Percentiles rank a stretch among this genome's conserved stretches.
Conservation (phyloP, 2,113 vertebrate genomes). For the Henicopernis longicauda region DNA sequence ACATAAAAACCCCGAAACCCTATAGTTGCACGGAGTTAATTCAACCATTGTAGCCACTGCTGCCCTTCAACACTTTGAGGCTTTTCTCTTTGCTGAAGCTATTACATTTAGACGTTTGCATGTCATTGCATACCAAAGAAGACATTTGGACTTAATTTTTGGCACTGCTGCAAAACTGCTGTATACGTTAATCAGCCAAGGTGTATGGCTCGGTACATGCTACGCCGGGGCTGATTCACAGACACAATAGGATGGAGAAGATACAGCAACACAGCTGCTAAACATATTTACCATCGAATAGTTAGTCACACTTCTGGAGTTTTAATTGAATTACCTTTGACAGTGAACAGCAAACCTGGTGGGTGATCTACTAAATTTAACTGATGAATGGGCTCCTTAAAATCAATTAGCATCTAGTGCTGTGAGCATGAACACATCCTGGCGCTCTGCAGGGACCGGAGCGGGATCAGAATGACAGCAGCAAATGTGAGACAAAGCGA, state of each 20-base stretch:
- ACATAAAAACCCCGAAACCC: too few relatives aligned
- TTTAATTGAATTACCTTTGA: conserved; percentile 96
- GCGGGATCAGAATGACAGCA: conserved; percentile 80
- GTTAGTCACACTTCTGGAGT: conserved; percentile 87
- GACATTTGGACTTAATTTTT: background rate
- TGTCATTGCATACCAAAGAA: background rate
- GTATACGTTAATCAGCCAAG: background rate
- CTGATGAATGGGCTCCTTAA: conserved; percentile 76
- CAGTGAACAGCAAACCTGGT: conserved; percentile 81
- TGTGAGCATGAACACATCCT: conserved; percentile 75
- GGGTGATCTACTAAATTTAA: conserved; percentile 70
- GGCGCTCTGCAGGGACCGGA: conserved; percentile 39
- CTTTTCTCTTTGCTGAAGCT: background rate
- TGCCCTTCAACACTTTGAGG: background rate
- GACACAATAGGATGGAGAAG: background rate
- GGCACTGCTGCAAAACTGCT: background rate
- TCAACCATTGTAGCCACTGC: background rate
- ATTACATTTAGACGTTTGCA: background rate
- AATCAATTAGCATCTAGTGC: conserved; percentile 85
- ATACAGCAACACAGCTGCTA: conserved; percentile 78
- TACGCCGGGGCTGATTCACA: background rate
- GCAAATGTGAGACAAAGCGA: conserved; percentile 78
- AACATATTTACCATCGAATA: conserved; percentile 74
- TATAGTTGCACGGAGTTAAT: background rate
- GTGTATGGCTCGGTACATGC: background rate